Conservation (phyloP, 2,113 vertebrate species). For the Steatornis caripensis region DNA sequence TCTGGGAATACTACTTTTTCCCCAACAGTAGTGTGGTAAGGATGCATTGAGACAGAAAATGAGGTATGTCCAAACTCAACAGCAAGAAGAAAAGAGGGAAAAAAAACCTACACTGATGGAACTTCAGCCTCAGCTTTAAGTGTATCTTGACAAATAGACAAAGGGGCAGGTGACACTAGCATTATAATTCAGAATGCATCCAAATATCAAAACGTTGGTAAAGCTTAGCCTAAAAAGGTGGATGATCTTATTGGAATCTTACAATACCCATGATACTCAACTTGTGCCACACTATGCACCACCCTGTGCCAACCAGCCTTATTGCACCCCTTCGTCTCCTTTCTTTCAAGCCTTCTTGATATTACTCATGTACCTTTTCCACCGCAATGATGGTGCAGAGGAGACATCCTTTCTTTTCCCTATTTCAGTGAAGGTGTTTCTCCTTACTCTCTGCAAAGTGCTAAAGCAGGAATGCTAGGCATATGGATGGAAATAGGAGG, state of each 20-base stretch:
- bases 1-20: background rate
- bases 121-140: background rate
- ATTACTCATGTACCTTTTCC: background rate
- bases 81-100: background rate
- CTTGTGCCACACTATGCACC: background rate
- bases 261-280: background rate
- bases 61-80: background rate
- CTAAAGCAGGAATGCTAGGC: background rate
- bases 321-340: background rate
- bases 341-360: background rate
- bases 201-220: background rate
- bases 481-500: background rate
- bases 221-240: background rate
- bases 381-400: background rate
- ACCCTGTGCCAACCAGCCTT: background rate
- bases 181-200: background rate
- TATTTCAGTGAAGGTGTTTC: background rate
- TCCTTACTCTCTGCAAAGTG: background rate
- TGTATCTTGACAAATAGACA: background rate
- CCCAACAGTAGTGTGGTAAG: background rate
- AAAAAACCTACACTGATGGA: background rate
- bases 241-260: background rate
- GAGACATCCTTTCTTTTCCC: background rate
- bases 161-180: background rate
- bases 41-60: background rate